Evolutionary conservation across 2,888 invertebrate genomes (phyloP).

Genomic region (Caenorhabditis sp.): DNA sequence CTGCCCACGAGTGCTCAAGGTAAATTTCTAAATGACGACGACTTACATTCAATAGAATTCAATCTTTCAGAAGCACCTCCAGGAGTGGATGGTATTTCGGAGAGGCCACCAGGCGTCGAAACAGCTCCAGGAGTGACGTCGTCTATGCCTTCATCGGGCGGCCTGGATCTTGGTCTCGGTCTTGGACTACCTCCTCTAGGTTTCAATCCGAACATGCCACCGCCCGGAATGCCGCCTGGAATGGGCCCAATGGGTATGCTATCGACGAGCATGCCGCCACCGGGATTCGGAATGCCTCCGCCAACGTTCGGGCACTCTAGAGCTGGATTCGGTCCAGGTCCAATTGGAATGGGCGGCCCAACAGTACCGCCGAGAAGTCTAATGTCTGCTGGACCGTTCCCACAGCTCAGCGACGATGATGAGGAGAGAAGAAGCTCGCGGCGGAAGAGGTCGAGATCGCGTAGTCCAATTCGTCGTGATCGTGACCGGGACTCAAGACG

Average conservation of each 20-base stretch:
- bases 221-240: slow-evolving; percentile 56
- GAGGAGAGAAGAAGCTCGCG: slow-evolving; percentile 25
- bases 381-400: background rate
- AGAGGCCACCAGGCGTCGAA: slow-evolving; percentile 51
- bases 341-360: background rate
- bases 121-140: slow-evolving; percentile 12
- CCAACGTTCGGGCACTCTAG: slow-evolving; percentile 25
- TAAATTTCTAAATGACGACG: background rate
- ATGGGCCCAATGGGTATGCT: slow-evolving; percentile 41
- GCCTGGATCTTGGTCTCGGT: slow-evolving; percentile 34
- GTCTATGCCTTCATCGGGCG: background rate
- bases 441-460: slow-evolving; percentile 42
- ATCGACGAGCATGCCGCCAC: slow-evolving; percentile 41
- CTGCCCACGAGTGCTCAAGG: slow-evolving; percentile 6
- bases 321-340: slow-evolving; percentile 38
- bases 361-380: background rate
- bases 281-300: slow-evolving; percentile 47
- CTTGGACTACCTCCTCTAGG: slow-evolving; percentile 52
- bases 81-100: slow-evolving; percentile 53
- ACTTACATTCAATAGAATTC: background rate
- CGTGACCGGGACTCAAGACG: slow-evolving; percentile 31
- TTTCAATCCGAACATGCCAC: slow-evolving; percentile 64
- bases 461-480: slow-evolving; percentile 40
- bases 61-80: slow-evolving; percentile 61
- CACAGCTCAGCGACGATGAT: slow-evolving; percentile 28